Percentiles rank a stretch among this genome's conserved stretches.
phyloP scores from a whole-genome alignment of 2,113 vertebrate species.

The Hirundichthys speculiger region DNA sequence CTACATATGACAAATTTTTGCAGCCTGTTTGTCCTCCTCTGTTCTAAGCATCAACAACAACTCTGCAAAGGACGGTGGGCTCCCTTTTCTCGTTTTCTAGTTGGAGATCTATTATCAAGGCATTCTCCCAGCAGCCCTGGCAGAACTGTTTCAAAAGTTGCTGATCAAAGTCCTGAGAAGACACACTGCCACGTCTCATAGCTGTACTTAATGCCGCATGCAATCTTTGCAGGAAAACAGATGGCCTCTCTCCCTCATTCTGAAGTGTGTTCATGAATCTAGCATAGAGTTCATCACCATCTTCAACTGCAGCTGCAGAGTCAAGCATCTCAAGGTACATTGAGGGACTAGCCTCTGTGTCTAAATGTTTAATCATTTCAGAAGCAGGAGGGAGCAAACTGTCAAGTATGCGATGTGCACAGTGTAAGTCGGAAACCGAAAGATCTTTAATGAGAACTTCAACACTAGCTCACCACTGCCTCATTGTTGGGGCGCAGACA shows the following conservation, averaged over 20 bases:
- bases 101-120: background rate
- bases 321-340: background rate
- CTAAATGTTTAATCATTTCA: background rate
- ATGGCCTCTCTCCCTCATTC: background rate
- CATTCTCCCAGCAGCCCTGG: too few relatives aligned
- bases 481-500: background rate
- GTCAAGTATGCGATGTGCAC: background rate
- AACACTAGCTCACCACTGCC: background rate
- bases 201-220: background rate
- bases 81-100: background rate
- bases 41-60: background rate
- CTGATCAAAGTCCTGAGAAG: too few relatives aligned
- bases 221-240: background rate
- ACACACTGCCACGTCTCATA: too few relatives aligned
- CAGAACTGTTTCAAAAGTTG: too few relatives aligned
- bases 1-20: background rate
- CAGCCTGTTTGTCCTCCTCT: background rate
- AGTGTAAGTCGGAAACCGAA: background rate
- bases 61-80: background rate
- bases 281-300: background rate
- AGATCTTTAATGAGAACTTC: background rate
- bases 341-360: background rate
- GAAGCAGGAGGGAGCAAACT: background rate
- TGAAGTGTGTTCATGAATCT: background rate
- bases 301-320: background rate